Evolutionary conservation across 2,797 vertebrate species (phyloP).

Genomic region (Taenioides sp.): DNA sequence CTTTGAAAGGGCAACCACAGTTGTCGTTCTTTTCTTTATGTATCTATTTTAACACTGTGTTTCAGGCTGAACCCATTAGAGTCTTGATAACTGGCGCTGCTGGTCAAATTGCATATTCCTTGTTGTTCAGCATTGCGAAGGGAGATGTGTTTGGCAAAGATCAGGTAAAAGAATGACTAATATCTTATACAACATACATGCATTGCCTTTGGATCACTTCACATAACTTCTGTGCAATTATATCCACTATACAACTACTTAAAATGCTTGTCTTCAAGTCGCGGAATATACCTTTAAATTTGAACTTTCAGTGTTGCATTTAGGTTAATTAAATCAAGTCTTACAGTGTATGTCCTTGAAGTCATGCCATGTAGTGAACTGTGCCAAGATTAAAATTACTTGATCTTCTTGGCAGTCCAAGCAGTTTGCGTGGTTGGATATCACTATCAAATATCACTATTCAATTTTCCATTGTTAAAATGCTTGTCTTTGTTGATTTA

Average conservation of each 20-base stretch:
- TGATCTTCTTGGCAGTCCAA: constrained; percentile 40
- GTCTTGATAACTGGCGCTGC: constrained; percentile 96
- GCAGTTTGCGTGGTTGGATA: constrained; percentile 18
- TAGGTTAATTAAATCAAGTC: not conserved
- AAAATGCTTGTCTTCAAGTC: not conserved
- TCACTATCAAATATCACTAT: constrained; percentile 20
- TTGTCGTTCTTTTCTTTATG: constrained; percentile 4
- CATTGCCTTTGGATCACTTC: constrained; percentile 29
- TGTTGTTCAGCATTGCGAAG: constrained; percentile 92
- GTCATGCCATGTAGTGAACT: constrained; percentile 27
- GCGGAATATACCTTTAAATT: not conserved
- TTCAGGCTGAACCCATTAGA: constrained; percentile 86
- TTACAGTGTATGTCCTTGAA: constrained; percentile 47
- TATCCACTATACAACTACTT: not conserved
- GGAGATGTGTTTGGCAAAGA: constrained; percentile 97
- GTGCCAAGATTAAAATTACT: constrained; percentile 48
- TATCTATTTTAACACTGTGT: constrained; percentile 21
- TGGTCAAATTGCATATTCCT: constrained; percentile 95
- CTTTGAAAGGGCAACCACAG: not conserved
- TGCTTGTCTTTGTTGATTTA: not conserved
- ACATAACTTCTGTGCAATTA: not conserved
- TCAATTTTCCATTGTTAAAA: not conserved
- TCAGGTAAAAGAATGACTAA: constrained; percentile 81
- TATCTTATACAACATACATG: constrained; percentile 13
- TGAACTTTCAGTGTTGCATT: not conserved